phyloP scores from a whole-genome alignment of 92 coral and sea anemone genomes.

The Porites rus region DNA sequence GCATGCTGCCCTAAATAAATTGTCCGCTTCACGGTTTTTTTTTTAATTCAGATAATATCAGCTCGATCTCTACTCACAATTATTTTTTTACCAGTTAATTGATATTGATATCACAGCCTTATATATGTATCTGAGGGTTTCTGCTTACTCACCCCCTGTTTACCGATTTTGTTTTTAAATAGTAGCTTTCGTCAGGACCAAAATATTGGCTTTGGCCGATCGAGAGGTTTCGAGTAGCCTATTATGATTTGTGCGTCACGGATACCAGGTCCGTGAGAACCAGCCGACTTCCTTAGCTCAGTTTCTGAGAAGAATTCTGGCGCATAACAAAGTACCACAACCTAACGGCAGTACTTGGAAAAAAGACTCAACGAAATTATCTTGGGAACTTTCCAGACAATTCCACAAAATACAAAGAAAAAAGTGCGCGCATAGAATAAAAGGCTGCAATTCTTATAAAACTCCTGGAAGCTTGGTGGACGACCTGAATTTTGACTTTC shows the following conservation, averaged over 20 bases:
- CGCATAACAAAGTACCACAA: slow-evolving; percentile 12
- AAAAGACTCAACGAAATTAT: not conserved
- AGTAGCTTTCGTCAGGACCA: slow-evolving; percentile 46
- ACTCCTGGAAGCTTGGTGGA: not conserved
- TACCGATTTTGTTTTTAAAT: slow-evolving; percentile 47
- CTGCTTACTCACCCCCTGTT: slow-evolving; percentile 51
- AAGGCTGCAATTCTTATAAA: not conserved
- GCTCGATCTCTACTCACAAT: slow-evolving; percentile 18
- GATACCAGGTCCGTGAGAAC: slow-evolving; percentile 42
- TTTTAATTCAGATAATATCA: slow-evolving; percentile 22
- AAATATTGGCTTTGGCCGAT: slow-evolving; percentile 44
- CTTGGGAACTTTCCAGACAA: not conserved
- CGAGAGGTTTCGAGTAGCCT: slow-evolving; percentile 39
- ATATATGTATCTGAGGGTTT: slow-evolving; percentile 38
- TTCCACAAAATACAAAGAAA: not conserved
- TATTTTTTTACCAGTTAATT: slow-evolving; percentile 34
- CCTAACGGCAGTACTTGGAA: slow-evolving; percentile 6
- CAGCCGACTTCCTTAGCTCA: slow-evolving; percentile 10
- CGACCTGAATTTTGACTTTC: no score
- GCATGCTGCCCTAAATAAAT: not conserved
- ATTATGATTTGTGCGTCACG: slow-evolving; percentile 41
- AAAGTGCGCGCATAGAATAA: not conserved
- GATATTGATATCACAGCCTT: slow-evolving; percentile 35
- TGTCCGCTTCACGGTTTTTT: not conserved
- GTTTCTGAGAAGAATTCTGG: not conserved